These are phyloP conservation scores for Gopherus flavomarginatus DNA, from an alignment of 2,113 vertebrate genomes.

Conservation along the genomic window DNA sequence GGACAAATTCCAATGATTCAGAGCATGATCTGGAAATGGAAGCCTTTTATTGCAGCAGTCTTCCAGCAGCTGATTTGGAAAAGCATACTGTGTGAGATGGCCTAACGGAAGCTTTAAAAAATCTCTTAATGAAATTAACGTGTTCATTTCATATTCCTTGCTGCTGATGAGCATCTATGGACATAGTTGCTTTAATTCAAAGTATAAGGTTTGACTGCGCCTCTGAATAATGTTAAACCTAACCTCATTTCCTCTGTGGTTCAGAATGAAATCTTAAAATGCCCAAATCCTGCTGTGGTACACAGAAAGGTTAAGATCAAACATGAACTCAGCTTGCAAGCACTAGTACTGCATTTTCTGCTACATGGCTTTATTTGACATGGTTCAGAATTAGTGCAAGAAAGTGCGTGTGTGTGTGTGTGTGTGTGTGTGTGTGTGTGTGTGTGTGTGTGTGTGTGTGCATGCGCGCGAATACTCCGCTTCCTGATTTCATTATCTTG, in stretches of 20 bases:
- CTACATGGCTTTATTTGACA: background rate
- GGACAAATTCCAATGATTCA: background rate
- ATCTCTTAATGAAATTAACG: background rate
- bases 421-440: background rate
- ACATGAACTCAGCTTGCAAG: background rate
- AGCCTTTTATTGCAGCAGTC: background rate
- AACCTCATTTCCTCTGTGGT: constrained; percentile 53
- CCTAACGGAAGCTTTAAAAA: background rate
- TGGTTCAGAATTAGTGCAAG: constrained; percentile 22
- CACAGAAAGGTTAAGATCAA: constrained; percentile 48
- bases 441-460: background rate
- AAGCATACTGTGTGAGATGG: background rate
- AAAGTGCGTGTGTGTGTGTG: constrained; percentile 13
- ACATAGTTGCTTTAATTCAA: background rate
- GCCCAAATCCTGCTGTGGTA: background rate
- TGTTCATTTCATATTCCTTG: background rate
- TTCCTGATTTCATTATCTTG: constrained; percentile 31
- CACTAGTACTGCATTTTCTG: background rate
- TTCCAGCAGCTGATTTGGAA: background rate
- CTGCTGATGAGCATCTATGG: background rate
- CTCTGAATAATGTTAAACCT: constrained; percentile 41
- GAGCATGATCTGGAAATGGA: background rate
- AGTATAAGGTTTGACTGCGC: constrained; percentile 33
- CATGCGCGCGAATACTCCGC: background rate
- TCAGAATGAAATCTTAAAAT: constrained; percentile 47